A percentile compares a stretch with the other conserved stretches of the same genome.
Conservation (phyloP, 2,113 vertebrate genomes). For the Probosciger aterrimus region DNA sequence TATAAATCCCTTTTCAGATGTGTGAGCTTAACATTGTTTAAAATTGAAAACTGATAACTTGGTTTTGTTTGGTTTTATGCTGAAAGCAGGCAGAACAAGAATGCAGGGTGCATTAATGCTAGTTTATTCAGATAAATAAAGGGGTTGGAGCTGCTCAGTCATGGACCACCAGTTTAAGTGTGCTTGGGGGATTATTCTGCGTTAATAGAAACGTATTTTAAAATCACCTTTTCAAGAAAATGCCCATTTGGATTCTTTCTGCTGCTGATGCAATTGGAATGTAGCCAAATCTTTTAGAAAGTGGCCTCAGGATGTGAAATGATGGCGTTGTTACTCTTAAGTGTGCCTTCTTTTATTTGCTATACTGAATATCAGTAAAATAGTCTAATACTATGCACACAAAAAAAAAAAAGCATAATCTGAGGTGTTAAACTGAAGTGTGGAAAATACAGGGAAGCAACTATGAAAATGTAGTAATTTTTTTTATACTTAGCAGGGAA, state of each 20-base stretch:
- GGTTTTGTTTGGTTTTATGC: slow-evolving; percentile 14
- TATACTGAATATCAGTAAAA: not conserved
- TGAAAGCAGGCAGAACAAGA: not conserved
- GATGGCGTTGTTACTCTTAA: not conserved
- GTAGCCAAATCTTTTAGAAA: not conserved
- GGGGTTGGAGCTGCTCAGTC: not conserved
- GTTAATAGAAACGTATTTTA: slow-evolving; percentile 39
- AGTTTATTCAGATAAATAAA: not conserved
- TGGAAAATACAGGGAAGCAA: not conserved
- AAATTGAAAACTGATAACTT: not conserved
- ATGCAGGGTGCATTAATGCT: not conserved
- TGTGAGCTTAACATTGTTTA: not conserved
- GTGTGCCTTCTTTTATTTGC: not conserved
- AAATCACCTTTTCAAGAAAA: slow-evolving; percentile 27
- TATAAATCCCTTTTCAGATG: not conserved
- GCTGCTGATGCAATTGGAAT: slow-evolving; percentile 4
- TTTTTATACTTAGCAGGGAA: not conserved
- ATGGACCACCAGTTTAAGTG: not conserved
- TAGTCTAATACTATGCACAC: not conserved
- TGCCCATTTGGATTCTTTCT: not conserved
- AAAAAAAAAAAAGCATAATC: not conserved
- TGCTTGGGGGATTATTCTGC: not conserved
- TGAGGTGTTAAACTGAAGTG: not conserved
- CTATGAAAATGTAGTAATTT: not conserved
- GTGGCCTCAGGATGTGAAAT: not conserved